Base-by-base conservation (phyloP, 2,888 invertebrate species). In the Chrysina gloriosa region DNA sequence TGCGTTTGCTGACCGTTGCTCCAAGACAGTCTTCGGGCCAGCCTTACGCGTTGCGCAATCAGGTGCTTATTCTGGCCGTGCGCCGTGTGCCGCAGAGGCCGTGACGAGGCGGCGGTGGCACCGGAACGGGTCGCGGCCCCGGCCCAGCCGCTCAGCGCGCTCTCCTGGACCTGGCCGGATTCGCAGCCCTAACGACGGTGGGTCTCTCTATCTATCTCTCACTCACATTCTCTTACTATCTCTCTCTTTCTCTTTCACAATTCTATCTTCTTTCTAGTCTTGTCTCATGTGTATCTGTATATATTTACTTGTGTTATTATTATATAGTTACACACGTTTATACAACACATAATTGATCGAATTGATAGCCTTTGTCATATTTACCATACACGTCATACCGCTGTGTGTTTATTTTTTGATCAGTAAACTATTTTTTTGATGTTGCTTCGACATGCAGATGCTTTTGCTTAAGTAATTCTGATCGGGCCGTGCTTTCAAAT, bases 11-110 rank as follows among this genome's bases (percentile, higher is more conserved):
- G 83, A 79, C 84, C 84, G 81, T 83, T 84, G 83, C 84, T 76
- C 74, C 80, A 81, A 79, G 84, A 84, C 84, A 83, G 84, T 82
- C 84, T 83, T 82, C 83, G 81, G 84, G 84, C 83, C 83, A 84
- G 84, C 83, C 78, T 78, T 78, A 73, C 77, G 78, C 77, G 77
- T 77, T 76, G 73, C 77, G 76, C 74, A 54, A 68, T 64, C 67
- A 66, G 69, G 63, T 72, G 73, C 73, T 75, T 74, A 73, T 69
- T 77, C 73, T 76, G 76, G 76, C 76, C 78, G 69, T 68, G 70
- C 39, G 21, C 69, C 70, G 52, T 52, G 75, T 78, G 77, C 78
- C 78, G 77, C 78, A 80, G 79, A 77, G 78, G 77, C 75, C 74
- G 78, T 74, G 76, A 76, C 75, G 76, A 76, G 70, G 77, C 76